Conservation (phyloP, 2,113 vertebrate genomes). For the Ptyas mucosa region DNA sequence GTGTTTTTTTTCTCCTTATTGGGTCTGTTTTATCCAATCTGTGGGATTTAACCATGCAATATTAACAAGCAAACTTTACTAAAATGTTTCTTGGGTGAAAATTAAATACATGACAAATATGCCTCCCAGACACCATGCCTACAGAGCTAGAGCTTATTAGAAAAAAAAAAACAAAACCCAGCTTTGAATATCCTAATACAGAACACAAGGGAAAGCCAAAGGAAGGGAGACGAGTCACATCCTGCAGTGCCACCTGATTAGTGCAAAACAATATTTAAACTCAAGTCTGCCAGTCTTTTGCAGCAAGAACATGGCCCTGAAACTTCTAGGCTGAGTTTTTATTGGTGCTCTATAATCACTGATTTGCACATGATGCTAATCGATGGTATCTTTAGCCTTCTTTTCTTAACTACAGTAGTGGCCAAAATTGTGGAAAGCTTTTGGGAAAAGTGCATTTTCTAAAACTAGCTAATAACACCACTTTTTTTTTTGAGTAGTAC, state of each 20-base stretch:
- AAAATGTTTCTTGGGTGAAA: slow-evolving; percentile 44
- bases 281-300: neutral
- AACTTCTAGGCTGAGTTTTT: neutral
- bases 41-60: slow-evolving; percentile 46
- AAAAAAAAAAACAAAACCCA: neutral
- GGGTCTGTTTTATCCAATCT: slow-evolving; percentile 59
- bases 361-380: neutral
- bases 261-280: neutral
- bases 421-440: too few relatives aligned
- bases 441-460: too few relatives aligned
- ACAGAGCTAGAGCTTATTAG: neutral
- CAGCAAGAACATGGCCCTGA: neutral
- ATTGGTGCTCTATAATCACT: neutral
- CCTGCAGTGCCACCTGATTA: neutral
- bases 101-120: slow-evolving; percentile 38
- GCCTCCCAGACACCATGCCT: slow-evolving; percentile 27
- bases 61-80: slow-evolving; percentile 56
- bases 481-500: too few relatives aligned
- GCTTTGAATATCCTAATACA: neutral
- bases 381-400: neutral
- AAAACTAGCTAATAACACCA: too few relatives aligned
- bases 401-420: neutral
- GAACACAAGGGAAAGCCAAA: slow-evolving; percentile 5
- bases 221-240: neutral
- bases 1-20: slow-evolving; percentile 48